Evolutionary conservation across 2,888 invertebrate genomes (phyloP), one percentile per base, ranked within the genome.

Genomic region (Nebria brevicollis): DNA sequence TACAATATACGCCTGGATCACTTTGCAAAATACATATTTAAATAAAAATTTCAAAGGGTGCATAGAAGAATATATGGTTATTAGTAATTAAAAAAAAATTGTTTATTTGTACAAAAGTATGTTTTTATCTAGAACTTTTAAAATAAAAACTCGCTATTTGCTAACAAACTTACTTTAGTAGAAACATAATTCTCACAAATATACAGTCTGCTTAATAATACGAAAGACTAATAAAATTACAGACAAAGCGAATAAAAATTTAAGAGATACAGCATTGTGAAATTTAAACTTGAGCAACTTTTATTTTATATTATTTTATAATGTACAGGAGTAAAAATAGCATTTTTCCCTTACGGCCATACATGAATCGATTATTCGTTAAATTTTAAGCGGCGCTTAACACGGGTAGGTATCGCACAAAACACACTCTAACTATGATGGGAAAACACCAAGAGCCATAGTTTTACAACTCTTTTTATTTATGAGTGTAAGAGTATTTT

Each of bases 371-470:
- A 79, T 79, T 79, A 74, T 66, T 75, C 79, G 79, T 54, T 79
- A 25, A 68, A 79, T 75, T 75, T 79, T 79, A 79, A 79, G 79
- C 75, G 79, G 79, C 75, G 79, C 74, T 79, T 79, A 79, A 15
- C 73, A 79, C 73, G 79, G 66, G 79, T 74, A 54, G 66, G 34
- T 26, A 65, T 78, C 78, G 78, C 65, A 66, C 54, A 11, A 26
- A 20, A 11, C 70, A 25, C 70, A 26, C 70, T 68, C 15, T 13
- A 70, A 70, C 54, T 54, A 8, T 8, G 54, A 54, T 54, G 54
- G 54, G 8, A 54, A 54, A 54, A 54, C 54, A 54, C 13, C 54
- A 54, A 13, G 6, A 0, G 54, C 54, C 13, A 54, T 54, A 54
- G 4, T 54, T 54, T 54, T 54, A 1, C 54, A 54, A 54, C 54